Conservation (phyloP, 2,113 vertebrate species). For the Lutjanus erythropterus region DNA sequence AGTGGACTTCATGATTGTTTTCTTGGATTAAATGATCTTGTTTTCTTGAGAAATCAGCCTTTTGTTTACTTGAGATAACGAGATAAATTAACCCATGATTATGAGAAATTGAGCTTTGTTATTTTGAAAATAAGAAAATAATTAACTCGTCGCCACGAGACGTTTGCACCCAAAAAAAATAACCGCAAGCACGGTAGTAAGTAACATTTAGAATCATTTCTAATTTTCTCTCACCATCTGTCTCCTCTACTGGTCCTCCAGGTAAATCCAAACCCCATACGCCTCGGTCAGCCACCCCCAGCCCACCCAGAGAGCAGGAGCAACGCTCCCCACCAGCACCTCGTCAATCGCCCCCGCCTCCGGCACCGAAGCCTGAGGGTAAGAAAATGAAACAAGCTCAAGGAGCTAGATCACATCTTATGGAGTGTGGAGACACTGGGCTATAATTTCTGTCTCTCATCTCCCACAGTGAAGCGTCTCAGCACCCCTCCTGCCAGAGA, state of each 20-base stretch:
- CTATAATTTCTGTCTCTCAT: neutral
- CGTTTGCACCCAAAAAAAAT: no score
- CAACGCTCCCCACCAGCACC: neutral
- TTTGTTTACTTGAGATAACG: no score
- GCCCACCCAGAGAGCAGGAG: conserved; percentile 36
- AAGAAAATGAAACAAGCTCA: conserved; percentile 14
- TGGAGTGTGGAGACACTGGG: neutral
- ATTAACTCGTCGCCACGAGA: no score
- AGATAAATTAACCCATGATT: no score
- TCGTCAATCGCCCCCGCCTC: conserved; percentile 38
- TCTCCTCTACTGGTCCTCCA: conserved; percentile 46
- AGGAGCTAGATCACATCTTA: neutral
- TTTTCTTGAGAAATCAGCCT: no score
- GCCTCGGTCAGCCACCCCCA: conserved; percentile 36
- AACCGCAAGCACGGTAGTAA: no score
- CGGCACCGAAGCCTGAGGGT: conserved; percentile 67
- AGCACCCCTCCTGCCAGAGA: conserved; percentile 6
- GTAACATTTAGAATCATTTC: no score
- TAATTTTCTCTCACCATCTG: neutral
- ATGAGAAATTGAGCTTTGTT: no score
- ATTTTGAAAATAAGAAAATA: no score
- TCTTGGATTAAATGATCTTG: no score
- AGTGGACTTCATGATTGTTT: no score
- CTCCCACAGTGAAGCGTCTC: conserved; percentile 43
- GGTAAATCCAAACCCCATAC: conserved; percentile 75